Evolutionary conservation across 2,797 vertebrate species (phyloP).

Genomic region (Cossypha caffra): DNA sequence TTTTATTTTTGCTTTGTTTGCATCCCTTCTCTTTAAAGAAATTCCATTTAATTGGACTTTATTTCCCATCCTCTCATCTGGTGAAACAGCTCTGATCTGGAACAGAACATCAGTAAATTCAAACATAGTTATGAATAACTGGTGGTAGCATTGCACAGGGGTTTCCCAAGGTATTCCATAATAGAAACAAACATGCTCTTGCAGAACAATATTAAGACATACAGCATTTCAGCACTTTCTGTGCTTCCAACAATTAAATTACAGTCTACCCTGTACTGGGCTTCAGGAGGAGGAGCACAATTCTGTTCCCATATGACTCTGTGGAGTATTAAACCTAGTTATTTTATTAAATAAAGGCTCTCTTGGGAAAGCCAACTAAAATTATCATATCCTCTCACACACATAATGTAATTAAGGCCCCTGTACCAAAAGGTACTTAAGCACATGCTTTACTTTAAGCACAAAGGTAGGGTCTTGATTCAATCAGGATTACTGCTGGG

Average conservation of each 20-base stretch:
- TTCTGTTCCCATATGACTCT: conserved; percentile 6
- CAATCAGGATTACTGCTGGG: conserved; percentile 23
- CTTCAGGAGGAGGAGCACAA: conserved; percentile 22
- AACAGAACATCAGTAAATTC: not conserved
- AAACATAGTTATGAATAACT: not conserved
- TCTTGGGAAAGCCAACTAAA: conserved; percentile 60
- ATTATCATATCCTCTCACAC: conserved; percentile 61
- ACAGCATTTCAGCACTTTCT: conserved; percentile 32
- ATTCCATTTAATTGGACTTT: not conserved
- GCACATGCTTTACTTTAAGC: conserved; percentile 64
- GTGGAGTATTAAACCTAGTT: conserved; percentile 53
- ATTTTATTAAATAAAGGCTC: conserved; percentile 67
- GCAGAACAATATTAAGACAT: conserved; percentile 30
- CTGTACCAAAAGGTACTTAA: conserved; percentile 59
- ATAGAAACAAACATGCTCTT: conserved; percentile 55
- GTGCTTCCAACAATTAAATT: conserved; percentile 55
- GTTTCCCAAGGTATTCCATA: conserved; percentile 41
- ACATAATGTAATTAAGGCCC: conserved; percentile 63
- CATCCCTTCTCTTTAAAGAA: not conserved
- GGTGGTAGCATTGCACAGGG: not conserved
- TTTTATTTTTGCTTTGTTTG: not conserved
- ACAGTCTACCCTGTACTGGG: conserved; percentile 11
- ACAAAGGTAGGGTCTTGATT: conserved; percentile 52
- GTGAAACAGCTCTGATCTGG: not conserved
- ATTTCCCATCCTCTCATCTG: not conserved